Conservation (phyloP, 2,113 vertebrate genomes). For the Gambusia holbrooki region DNA sequence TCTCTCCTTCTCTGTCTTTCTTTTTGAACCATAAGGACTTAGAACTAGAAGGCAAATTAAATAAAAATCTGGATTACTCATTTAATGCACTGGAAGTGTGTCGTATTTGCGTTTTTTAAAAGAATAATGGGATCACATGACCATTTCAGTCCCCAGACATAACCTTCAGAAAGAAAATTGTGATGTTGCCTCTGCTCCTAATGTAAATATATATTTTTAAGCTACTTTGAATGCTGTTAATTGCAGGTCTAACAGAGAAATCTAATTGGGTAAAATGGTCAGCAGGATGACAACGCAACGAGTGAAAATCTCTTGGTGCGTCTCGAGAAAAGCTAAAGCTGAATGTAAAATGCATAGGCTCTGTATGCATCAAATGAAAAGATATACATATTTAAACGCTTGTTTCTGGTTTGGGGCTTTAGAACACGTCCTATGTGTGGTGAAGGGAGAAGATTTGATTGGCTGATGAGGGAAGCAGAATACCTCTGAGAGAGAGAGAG, state of each 20-base stretch:
- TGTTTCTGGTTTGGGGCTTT: constrained; percentile 44
- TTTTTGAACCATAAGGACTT: not conserved
- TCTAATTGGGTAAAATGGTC: not conserved
- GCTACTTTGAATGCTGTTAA: too few species aligned
- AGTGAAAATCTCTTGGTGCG: not conserved
- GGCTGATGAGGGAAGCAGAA: constrained; percentile 67
- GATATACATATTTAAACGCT: constrained; percentile 23
- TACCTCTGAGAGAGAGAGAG: constrained; percentile 36
- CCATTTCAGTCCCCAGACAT: too few species aligned
- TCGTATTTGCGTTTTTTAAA: too few species aligned
- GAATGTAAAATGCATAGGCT: constrained; percentile 18
- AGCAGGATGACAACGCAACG: too few species aligned
- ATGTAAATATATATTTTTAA: too few species aligned
- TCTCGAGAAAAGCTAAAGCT: not conserved
- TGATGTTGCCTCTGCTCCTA: too few species aligned
- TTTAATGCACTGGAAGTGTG: too few species aligned
- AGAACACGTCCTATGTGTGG: constrained; percentile 63
- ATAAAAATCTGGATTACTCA: too few species aligned
- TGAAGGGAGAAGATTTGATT: constrained; percentile 58
- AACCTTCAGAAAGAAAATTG: too few species aligned
- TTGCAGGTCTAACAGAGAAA: not conserved
- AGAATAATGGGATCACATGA: too few species aligned
- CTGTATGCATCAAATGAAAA: constrained; percentile 32
- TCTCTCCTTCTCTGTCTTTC: not conserved
- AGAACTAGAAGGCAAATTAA: too few species aligned